Evolutionary conservation across 2,888 invertebrate species (phyloP), one percentile per base, ranked within the genome.

Genomic region (Drosophila engyochracea): DNA sequence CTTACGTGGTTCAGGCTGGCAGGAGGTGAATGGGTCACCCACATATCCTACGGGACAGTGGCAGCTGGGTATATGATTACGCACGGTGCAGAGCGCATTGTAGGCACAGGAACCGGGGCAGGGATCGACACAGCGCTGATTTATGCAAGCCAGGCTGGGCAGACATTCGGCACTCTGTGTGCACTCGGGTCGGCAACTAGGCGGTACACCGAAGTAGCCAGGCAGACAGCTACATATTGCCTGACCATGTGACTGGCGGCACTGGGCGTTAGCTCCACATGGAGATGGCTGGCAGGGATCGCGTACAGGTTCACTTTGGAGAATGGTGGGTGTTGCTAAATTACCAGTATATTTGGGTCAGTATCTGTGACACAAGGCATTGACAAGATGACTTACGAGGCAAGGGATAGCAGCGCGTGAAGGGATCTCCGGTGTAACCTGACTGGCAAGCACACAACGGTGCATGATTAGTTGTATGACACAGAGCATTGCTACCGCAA

Each of bases 91-190:
- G 76, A 94, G 93, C 59, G 96, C 95, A 86, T 95, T 94, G 79
- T 95, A 90, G 57, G 96, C 96, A 89, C 96, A 97, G 1, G 96
- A 96, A 12, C 97, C 97, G 19, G 96, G 96, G 85, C 97, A 97
- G 30, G 97, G 97, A 92, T 97, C 97, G 81, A 93, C 94, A 92
- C 97, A 97, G 91, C 95, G 96, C 89, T 96, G 95, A 81, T 96
- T 95, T 58, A 97, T 95, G 89, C 97, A 97, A 53, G 97, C 97
- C 83, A 95, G 93, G 89, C 96, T 95, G 83, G 96, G 95, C 6
- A 96, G 92, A 91, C 97, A 97, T 85, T 97, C 97, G 0, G 96
- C 94, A 90, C 96, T 96, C 35, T 96, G 95, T 5, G 95, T 94
- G 90, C 96, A 96, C 89, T 96, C 96, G 10, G 96, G 96, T 37